These are phyloP conservation scores for Carapus acus DNA, from an alignment of 2,797 vertebrate species.

Conservation along the genomic window DNA sequence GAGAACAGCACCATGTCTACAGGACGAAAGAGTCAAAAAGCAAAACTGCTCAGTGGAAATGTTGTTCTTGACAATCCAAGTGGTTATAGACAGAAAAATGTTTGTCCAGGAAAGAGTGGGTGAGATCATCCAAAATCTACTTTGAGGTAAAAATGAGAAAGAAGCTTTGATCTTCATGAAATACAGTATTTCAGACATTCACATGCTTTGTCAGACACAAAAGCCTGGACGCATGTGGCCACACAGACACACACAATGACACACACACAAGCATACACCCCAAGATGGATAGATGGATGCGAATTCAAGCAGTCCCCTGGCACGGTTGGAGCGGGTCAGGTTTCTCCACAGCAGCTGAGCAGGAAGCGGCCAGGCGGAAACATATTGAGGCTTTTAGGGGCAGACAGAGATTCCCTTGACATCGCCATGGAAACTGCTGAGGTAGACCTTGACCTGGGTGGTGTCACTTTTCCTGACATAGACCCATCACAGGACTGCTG, in stretches of 20 bases:
- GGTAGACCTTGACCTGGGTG: conserved; percentile 1
- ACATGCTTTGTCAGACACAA: background rate
- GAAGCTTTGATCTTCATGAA: too few relatives aligned
- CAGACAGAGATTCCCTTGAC: conserved; percentile 26
- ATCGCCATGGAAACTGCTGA: conserved; percentile 50
- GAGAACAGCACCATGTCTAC: conserved; percentile 83
- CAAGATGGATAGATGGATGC: conserved; percentile 20
- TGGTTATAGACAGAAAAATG: too few relatives aligned
- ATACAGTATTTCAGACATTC: too few relatives aligned
- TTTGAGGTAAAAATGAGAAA: too few relatives aligned
- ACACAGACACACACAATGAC: conserved; percentile 12
- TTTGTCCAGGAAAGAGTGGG: too few relatives aligned
- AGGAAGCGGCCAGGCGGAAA: conserved; percentile 37
- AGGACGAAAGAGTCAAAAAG: background rate
- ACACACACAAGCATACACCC: conserved; percentile 14
- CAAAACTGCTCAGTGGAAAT: too few relatives aligned
- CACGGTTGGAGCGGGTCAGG: conserved; percentile 25
- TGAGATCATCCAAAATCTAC: too few relatives aligned
- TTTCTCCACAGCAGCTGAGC: conserved; percentile 39
- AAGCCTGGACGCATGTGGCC: conserved; percentile 5
- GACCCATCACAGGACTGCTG: background rate
- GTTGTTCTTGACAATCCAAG: too few relatives aligned
- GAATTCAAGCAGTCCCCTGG: conserved; percentile 41
- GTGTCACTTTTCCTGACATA: conserved; percentile 36
- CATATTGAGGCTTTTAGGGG: conserved; percentile 40